phyloP scores from a whole-genome alignment of 2,113 vertebrate genomes.

The Turdus rufiventris region DNA sequence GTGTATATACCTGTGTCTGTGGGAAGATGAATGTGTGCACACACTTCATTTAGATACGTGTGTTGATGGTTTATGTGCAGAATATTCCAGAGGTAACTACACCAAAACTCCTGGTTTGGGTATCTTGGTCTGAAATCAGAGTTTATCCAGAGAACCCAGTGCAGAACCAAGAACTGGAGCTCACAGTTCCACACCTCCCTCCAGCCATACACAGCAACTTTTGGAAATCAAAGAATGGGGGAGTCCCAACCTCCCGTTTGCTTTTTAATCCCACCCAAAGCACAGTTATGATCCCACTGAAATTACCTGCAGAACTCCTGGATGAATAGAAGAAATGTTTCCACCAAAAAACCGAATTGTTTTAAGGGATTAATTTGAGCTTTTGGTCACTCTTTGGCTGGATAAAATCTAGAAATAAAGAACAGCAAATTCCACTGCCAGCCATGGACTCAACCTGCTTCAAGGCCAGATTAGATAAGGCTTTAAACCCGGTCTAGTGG shows the following conservation, averaged over 20 bases:
- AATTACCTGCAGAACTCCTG: background rate
- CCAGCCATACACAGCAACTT: background rate
- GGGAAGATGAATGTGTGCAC: no score
- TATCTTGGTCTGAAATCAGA: background rate
- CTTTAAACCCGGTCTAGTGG: background rate
- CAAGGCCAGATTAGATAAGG: background rate
- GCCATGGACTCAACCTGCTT: background rate
- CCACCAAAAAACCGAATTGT: background rate
- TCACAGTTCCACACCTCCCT: background rate
- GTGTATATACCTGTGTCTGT: rapidly evolving
- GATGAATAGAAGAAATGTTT: background rate
- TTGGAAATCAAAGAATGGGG: background rate
- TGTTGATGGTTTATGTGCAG: background rate
- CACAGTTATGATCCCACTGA: background rate
- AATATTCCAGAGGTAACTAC: background rate
- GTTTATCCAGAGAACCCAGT: background rate
- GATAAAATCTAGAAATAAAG: background rate
- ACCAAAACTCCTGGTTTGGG: background rate
- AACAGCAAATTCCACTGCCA: background rate
- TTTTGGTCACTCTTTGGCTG: background rate
- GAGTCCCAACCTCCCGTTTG: background rate
- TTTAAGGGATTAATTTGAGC: background rate
- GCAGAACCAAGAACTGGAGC: background rate
- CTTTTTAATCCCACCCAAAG: background rate
- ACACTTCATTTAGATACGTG: rapidly evolving